phyloP scores from a whole-genome alignment of 2,888 invertebrate genomes.

The Sphaerophoria rueppellii region DNA sequence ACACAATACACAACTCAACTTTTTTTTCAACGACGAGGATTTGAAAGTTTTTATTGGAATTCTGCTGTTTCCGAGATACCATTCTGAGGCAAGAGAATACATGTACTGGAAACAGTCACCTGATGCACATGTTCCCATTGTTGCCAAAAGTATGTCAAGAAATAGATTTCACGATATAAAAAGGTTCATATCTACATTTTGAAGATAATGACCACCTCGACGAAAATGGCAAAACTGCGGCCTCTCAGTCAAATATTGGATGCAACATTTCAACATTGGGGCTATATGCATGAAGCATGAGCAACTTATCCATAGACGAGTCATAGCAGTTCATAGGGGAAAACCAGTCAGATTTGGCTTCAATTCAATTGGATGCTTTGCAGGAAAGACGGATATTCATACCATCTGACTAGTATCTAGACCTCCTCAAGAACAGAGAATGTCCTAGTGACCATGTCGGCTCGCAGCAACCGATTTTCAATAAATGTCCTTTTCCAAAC shows the following conservation, averaged over 20 bases:
- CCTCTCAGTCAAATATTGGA: neutral
- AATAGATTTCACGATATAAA: constrained; percentile 34
- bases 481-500: no score
- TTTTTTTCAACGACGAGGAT: constrained; percentile 20
- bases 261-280: no score
- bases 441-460: no score
- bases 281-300: no score
- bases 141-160: constrained; percentile 33
- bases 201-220: constrained; percentile 14
- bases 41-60: constrained; percentile 14
- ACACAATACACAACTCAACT: neutral
- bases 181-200: constrained; percentile 22
- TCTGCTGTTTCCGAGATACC: constrained; percentile 21
- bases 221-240: constrained; percentile 20
- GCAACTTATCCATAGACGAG: no score
- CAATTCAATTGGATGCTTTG: no score
- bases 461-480: no score
- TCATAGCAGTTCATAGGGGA: no score
- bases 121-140: constrained; percentile 18
- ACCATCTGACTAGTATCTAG: no score
- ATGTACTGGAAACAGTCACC: constrained; percentile 22
- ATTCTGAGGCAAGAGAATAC: constrained; percentile 16
- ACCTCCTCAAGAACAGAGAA: no score
- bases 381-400: no score
- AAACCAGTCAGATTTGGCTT: no score